A percentile compares a stretch with the other conserved stretches of the same genome.
Conservation (phyloP, 1,140 invertebrate genomes). For the Thaumetopoea pityocampa region DNA sequence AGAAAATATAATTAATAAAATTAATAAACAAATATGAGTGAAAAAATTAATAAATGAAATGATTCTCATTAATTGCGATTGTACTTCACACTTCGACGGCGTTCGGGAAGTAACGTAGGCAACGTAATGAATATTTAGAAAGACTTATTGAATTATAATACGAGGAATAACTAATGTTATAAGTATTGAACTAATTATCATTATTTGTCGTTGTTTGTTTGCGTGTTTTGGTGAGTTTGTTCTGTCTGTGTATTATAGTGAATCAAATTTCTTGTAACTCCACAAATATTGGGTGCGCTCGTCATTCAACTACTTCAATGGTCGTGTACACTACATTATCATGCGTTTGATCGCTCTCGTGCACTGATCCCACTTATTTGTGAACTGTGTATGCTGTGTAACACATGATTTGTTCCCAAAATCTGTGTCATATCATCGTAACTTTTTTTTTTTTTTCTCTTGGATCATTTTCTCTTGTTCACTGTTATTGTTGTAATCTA, state of each 20-base stretch:
- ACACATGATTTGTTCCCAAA: too few species aligned
- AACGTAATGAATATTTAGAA: slow-evolving; percentile 74
- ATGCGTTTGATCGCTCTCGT: slow-evolving; percentile 5
- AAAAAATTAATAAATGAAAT: slow-evolving; percentile 63
- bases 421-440: too few species aligned
- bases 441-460: too few species aligned
- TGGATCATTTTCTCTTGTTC: too few species aligned
- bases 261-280: slow-evolving; percentile 10
- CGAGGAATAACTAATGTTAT: slow-evolving; percentile 70
- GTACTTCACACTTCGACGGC: slow-evolving; percentile 73
- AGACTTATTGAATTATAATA: slow-evolving; percentile 75
- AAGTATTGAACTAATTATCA: slow-evolving; percentile 66
- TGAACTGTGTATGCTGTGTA: too few species aligned
- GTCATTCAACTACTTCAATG: slow-evolving; percentile 18
- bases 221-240: slow-evolving; percentile 19
- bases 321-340: slow-evolving; percentile 1
- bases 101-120: slow-evolving; percentile 69
- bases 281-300: slow-evolving; percentile 5
- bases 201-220: slow-evolving; percentile 37
- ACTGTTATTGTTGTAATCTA: too few species aligned
- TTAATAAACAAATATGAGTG: slow-evolving; percentile 72
- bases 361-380: too few species aligned
- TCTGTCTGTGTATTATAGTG: slow-evolving; percentile 8
- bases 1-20: slow-evolving; percentile 75
- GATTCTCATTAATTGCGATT: slow-evolving; percentile 71